Evolutionary conservation across 2,888 invertebrate genomes (phyloP), one percentile per base, ranked within the genome.

Genomic region (Pyrocoelia pectoralis): DNA sequence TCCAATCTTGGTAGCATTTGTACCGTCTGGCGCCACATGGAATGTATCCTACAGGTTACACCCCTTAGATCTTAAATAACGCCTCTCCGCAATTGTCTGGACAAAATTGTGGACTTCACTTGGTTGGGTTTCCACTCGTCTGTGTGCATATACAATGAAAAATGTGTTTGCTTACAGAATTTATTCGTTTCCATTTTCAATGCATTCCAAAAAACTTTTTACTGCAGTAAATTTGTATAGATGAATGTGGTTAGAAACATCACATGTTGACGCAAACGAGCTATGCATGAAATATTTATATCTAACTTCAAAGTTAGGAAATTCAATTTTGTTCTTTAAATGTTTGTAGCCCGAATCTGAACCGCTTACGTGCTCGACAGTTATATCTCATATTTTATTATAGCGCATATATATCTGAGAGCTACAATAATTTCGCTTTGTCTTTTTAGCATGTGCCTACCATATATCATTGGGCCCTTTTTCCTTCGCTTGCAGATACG

Each of bases 211-310:
- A n/a, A n/a, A 66, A 66, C 55, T 66, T 66, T 33, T 66, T 54
- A 57, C 54, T 65, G 66, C 61, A 58, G 56, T 64, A 64, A 65
- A 67, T 65, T 60, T 66, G 55, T 60, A 52, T 50, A 64, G 67
- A 66, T 68, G 65, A 67, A 67, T 56, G 67, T 68, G 65, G 67
- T 65, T 24, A 65, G 64, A 66, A 64, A 58, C 65, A 69, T 68
- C 65, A 65, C 66, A 66, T 67, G 65, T 60, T 65, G 63, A 65
- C 61, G 69, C 67, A 70, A 70, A 71, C 68, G 69, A 68, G 69
- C 62, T 60, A 65, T 68, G 67, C 67, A 70, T 71, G 67, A 72
- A 71, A 71, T 70, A 71, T 72, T 68, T 69, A 71, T 71, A 65
- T 60, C 33, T 53, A 63, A 65, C 64, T 68, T 69, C 67, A 69